phyloP scores from a whole-genome alignment of 2,113 vertebrate genomes.

The Amblyornis subalaris region DNA sequence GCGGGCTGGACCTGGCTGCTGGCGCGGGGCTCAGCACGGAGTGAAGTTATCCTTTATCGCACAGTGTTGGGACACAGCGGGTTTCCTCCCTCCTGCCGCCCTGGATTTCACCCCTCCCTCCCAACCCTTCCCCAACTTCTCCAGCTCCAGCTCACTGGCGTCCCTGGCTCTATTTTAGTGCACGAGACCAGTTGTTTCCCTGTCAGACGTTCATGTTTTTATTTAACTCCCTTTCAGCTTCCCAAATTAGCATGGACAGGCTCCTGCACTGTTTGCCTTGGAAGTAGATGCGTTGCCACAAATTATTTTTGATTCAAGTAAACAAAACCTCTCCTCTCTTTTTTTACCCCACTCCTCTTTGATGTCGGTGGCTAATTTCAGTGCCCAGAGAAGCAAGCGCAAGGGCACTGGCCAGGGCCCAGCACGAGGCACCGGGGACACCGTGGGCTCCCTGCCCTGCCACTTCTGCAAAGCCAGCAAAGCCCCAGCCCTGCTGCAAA shows the following conservation, averaged over 20 bases:
- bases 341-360: background rate
- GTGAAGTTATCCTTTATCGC: background rate
- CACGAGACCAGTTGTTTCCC: background rate
- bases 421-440: accelerated
- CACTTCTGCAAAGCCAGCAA: background rate
- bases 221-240: conserved; percentile 33
- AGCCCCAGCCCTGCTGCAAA: background rate
- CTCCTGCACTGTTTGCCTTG: conserved; percentile 31
- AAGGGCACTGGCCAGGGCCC: background rate
- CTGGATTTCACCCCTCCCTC: background rate
- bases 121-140: background rate
- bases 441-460: background rate
- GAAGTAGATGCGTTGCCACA: background rate
- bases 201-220: background rate
- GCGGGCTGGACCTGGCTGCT: background rate
- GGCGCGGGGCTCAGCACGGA: background rate
- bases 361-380: background rate
- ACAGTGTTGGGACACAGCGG: accelerated
- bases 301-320: conserved; percentile 38
- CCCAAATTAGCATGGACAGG: background rate
- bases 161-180: background rate
- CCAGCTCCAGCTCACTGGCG: background rate
- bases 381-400: accelerated
- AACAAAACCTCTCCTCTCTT: conserved; percentile 20
- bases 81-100: background rate